Evolutionary conservation across 1,140 invertebrate species (phyloP).

Genomic region (Drosophila subobscura): DNA sequence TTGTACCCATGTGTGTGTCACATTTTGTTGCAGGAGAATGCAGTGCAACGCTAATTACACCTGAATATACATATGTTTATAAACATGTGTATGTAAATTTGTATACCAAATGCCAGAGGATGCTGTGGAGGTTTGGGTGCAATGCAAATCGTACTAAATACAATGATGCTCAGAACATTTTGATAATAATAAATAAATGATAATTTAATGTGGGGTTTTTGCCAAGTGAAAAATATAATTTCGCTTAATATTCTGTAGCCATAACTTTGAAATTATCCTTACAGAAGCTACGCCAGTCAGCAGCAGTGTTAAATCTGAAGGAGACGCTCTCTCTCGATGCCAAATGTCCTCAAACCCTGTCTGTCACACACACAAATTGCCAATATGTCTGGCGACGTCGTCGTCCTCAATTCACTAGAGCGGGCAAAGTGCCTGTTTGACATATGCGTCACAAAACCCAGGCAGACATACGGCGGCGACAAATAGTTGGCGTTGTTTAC

Average conservation of each 20-base stretch:
- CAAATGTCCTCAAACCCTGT: slow-evolving; percentile 6
- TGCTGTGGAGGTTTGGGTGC: slow-evolving; percentile 10
- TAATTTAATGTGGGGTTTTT: neutral
- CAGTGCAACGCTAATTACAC: no score
- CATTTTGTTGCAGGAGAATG: no score
- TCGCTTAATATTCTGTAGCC: no score
- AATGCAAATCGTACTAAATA: no score
- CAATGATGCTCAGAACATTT: no score
- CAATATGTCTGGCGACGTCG: slow-evolving; percentile 62
- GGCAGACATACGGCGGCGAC: slow-evolving; percentile 20
- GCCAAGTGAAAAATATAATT: neutral
- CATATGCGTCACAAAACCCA: slow-evolving; percentile 34
- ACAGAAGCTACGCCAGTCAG: slow-evolving; percentile 5
- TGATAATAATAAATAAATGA: neutral
- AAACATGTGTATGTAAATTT: no score
- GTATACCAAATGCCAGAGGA: neutral
- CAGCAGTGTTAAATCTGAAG: slow-evolving; percentile 5
- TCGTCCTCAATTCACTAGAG: slow-evolving; percentile 22
- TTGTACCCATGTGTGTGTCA: no score
- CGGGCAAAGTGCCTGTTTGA: slow-evolving; percentile 39
- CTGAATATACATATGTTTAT: no score
- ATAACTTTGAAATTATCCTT: neutral
- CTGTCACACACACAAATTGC: slow-evolving; percentile 49
- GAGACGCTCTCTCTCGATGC: slow-evolving; percentile 14
- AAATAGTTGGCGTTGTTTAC: slow-evolving; percentile 51